Base-by-base conservation (phyloP, 2,888 invertebrate species). In the Acrocyrtus sp. region DNA sequence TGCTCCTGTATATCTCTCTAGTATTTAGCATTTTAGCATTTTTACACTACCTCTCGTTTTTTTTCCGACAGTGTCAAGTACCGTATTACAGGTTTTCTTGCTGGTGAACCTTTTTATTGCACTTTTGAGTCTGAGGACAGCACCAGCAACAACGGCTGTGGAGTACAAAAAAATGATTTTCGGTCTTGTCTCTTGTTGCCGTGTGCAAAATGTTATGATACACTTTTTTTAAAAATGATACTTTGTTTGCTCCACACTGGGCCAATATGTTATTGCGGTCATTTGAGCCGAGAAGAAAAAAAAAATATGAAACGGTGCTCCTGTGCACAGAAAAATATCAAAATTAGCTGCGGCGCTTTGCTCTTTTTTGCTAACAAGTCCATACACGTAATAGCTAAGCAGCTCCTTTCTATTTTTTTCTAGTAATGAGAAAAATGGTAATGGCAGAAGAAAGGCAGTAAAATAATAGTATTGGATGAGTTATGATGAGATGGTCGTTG, bases 21-120 rank as follows among this genome's bases (percentile, higher is more conserved):
- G n/a, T n/a, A n/a, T n/a, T n/a, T n/a, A n/a, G n/a, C n/a, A n/a
- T n/a, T n/a, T n/a, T n/a, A n/a, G n/a, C n/a, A n/a, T n/a, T n/a
- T n/a, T n/a, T n/a, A n/a, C n/a, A n/a, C n/a, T n/a, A n/a, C n/a
- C n/a, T n/a, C n/a, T n/a, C n/a, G n/a, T n/a, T n/a, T n/a, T n/a
- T n/a, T n/a, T n/a, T 2, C 3, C 3, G 41, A 41, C 56, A 70
- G 62, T 70, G 70, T 70, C 70, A 70, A 62, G 70, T 70, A 70
- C 70, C 70, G 70, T 70, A 62, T 63, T 63, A 56, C 70, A 54
- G 70, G 70, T 62, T 70, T 69, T 62, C 19, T 50, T 61, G 61
- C 19, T 34, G 34, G 24, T 26, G 24, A 15, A 45, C 21, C 10
- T 17, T 26, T 51, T 51, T 51, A 10, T 51, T 51, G 17, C 53